Evolutionary conservation across 2,888 invertebrate species (phyloP).

Genomic region (Chrysolina americana): DNA sequence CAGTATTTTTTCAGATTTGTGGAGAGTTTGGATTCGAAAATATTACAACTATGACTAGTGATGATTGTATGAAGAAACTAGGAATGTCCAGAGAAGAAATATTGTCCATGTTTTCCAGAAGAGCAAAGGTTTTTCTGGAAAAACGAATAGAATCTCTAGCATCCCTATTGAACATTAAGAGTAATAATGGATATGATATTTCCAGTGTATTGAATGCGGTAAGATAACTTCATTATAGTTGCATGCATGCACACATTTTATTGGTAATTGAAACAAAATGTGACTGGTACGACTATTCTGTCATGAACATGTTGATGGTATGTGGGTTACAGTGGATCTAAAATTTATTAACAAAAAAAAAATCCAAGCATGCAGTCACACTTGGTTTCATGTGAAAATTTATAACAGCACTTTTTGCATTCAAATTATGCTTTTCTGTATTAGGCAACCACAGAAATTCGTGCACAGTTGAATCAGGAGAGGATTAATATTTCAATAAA

Average conservation of each 20-base stretch:
- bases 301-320: too few relatives aligned
- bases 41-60: conserved; percentile 49
- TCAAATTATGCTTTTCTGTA: not conserved
- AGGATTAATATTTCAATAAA: conserved; percentile 28
- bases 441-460: conserved; percentile 48
- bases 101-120: conserved; percentile 51
- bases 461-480: conserved; percentile 37
- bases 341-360: too few relatives aligned
- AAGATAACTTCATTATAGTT: conserved; percentile 26
- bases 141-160: conserved; percentile 52
- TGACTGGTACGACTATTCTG: too few relatives aligned
- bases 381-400: not conserved
- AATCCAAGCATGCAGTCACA: too few relatives aligned
- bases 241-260: not conserved
- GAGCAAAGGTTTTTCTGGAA: conserved; percentile 53
- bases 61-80: conserved; percentile 46
- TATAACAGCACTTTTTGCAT: too few relatives aligned
- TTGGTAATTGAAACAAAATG: too few relatives aligned
- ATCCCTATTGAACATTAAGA: conserved; percentile 39
- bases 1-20: conserved; percentile 56
- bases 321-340: too few relatives aligned
- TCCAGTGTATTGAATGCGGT: conserved; percentile 45
- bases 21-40: conserved; percentile 60
- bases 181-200: conserved; percentile 38
- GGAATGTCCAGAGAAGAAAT: conserved; percentile 53